Base-by-base conservation (phyloP, 2,113 vertebrate genomes). In the Perccottus glenii region DNA sequence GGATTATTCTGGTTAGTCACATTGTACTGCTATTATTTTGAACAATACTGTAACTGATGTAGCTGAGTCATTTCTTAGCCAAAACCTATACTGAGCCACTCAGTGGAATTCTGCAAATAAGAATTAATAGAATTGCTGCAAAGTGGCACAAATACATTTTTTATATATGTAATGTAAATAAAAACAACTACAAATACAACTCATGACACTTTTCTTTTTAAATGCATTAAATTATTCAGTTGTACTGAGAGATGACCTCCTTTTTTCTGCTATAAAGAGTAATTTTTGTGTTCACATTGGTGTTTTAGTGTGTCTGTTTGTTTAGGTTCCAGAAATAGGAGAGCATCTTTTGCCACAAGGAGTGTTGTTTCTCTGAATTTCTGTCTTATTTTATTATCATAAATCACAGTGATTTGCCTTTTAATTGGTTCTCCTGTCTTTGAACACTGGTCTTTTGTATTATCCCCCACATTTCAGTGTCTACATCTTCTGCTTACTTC, bases 401-500 rank as follows among this genome's bases (percentile, higher is more conserved):
- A 73, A 35, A 27, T 75, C 33, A 51, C 16, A 55, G 40, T 42
- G 14, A 33, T 9, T 33, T 9, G 32, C 19, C 12, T 12, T 70
- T 78, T 49, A n/a, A 46, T 49, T 60, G 10, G 48, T 56, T 58
- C 16, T 46, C 52, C 60, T 40, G 45, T 51, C 62, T 68, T 52
- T 57, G 11, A 70, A 11, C 71, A 12, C 53, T 50, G 51, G 12
- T 64, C 67, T 40, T 57, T 43, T 19, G 43, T 47, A 47, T 16
- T 43, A n/a, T 27, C 27, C 42, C 61, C 72, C 43, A 52, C 69
- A 57, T 71, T 55, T 70, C 40, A 35, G 15, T 64, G 60, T 50
- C 52, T 75, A 58, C 45, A 56, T 60, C 68, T 77, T 58, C 42
- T 60, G 53, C n/a, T 11, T 58, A 51, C 75, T 64, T 69, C 66